Base-by-base conservation (phyloP, 2,113 vertebrate genomes). In the Ciconia boyciana region DNA sequence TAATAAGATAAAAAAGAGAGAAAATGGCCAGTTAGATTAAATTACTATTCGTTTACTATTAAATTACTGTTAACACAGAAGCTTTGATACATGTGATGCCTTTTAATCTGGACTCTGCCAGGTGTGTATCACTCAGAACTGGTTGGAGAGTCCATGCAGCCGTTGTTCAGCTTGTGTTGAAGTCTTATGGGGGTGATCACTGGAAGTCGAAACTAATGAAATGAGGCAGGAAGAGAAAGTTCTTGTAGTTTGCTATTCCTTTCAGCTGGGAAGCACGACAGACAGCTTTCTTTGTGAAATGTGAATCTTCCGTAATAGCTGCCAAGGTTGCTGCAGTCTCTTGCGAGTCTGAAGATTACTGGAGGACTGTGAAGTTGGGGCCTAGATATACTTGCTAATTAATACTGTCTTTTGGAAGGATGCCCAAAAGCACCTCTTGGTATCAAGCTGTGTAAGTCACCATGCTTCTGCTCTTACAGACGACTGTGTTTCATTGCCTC, bases 11-110 rank as follows among this genome's bases (percentile, higher is more conserved):
- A 90, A 82, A 93, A 79, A 87, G 39, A 49, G 51, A 89, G 87
- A 96, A 97, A 96, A 80, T 74, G 31, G 69, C 79, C 44, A 72
- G 91, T 95, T 95, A 93, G 76, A 85, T 96, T 95, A 87, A 80
- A 66, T 70, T 80, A 32, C 85, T 91, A 65, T 90, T 90, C 77
- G 68, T 54, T 74, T 87, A 31, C 80, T 83, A 77, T 85, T 83
- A 80, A 80, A 83, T 90, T 76, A 36, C 62, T 88, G 46, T 85
- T 91, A 94, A 91, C 74, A 66, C 39, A 85, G 83, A 48, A 69
- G 48, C 34, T 79, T 39, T 66, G 62, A 54, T 87, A 34, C 39
- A 75, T 18, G 36, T 19, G 55, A 44, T 83, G 54, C 62, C 70
- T 86, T 95, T 7, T 5, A 64, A 83, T 51, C 77, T 54, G 57